Evolutionary conservation across 2,113 vertebrate species (phyloP).

Genomic region (Vulpes ferrilata): DNA sequence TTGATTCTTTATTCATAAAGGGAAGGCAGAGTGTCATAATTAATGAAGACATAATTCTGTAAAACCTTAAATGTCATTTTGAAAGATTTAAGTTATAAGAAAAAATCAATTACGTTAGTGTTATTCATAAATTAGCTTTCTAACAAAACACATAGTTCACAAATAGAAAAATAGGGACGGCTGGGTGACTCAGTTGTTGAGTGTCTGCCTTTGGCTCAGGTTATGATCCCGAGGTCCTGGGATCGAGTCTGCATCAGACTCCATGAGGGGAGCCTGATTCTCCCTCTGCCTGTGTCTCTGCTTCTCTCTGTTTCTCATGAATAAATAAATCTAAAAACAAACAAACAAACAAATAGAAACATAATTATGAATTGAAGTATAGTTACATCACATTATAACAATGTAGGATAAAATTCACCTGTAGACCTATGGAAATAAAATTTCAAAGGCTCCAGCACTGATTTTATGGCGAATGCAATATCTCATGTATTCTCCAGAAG

Average conservation of each 20-base stretch:
- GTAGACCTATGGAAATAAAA: not conserved
- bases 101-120: not conserved
- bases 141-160: not conserved
- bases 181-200: too few species aligned
- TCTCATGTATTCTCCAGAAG: not conserved
- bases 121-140: not conserved
- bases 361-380: not conserved
- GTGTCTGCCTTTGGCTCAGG: too few species aligned
- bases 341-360: not conserved
- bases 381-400: not conserved
- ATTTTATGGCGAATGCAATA: not conserved
- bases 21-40: not conserved
- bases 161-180: not conserved
- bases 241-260: too few species aligned
- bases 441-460: not conserved
- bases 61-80: conserved; percentile 6
- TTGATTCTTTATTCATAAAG: not conserved
- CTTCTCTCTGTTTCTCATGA: too few species aligned
- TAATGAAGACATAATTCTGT: not conserved
- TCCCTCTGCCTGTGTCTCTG: too few species aligned
- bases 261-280: too few species aligned
- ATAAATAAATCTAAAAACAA: too few species aligned
- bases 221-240: too few species aligned
- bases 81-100: not conserved
- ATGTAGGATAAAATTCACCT: not conserved